These are phyloP conservation scores for Naso thynnoides DNA, from an alignment of 2,797 vertebrate genomes.

Conservation along the genomic window DNA sequence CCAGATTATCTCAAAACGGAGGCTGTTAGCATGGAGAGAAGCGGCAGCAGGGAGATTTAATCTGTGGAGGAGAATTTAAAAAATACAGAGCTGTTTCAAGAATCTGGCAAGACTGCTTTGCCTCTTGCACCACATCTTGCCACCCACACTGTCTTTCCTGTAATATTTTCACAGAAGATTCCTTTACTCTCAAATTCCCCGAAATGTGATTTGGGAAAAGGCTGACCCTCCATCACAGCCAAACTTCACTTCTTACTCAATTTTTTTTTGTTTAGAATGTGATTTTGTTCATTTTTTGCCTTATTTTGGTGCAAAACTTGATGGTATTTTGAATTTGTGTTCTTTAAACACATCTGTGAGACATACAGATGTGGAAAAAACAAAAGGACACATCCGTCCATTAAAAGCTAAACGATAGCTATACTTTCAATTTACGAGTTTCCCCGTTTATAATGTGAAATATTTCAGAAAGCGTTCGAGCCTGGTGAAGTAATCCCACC, in stretches of 20 bases:
- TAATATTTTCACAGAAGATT: conserved; percentile 13
- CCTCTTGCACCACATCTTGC: conserved; percentile 22
- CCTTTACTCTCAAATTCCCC: conserved; percentile 7
- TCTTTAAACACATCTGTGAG: background rate
- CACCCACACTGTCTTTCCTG: conserved; percentile 21
- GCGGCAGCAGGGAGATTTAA: conserved; percentile 12
- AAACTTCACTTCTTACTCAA: background rate
- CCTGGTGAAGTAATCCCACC: conserved; percentile 65
- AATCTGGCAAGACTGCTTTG: conserved; percentile 38
- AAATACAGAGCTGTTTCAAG: conserved; percentile 9
- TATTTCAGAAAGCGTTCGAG: conserved; percentile 17
- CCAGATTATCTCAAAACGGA: conserved; percentile 6
- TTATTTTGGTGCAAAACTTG: background rate
- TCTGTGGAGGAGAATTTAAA: conserved; percentile 20
- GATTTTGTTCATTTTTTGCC: background rate
- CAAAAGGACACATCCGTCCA: background rate
- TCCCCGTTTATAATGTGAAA: conserved; percentile 22
- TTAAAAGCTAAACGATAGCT: background rate
- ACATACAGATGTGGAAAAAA: background rate
- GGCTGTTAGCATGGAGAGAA: background rate
- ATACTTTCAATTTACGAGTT: background rate
- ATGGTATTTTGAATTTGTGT: background rate
- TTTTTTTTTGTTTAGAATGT: background rate
- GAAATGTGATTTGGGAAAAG: conserved; percentile 6
- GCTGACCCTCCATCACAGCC: background rate